Base-by-base conservation (phyloP, 2,797 vertebrate species). In the Sparus aurata region DNA sequence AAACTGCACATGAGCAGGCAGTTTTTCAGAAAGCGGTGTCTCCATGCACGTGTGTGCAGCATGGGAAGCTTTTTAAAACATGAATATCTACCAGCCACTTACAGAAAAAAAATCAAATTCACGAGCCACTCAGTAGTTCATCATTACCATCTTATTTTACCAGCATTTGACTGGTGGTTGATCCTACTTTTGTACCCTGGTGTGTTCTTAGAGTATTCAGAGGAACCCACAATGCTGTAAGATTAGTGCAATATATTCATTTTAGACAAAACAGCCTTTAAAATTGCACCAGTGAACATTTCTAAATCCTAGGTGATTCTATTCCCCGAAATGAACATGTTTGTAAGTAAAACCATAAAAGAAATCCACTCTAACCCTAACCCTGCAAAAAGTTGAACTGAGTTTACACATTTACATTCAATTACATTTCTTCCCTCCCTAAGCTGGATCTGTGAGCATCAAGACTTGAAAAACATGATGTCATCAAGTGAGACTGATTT, bases 401-500 rank as follows among this genome's bases (percentile, higher is more conserved):
- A 57, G 63, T 46, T 25, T 18, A 20, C 15, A 49, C 22, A 50
- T 63, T 58, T 63, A n/a, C 45, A 58, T 53, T 62, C 0, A 58
- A 13, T n/a, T 41, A 1, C 68, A 13, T 59, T 49, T 53, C 55
- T 15, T 34, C 47, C 16, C 13, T 38, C n/a, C 27, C 17, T 61
- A 12, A 70, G 43, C 55, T 45, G 49, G 30, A 30, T 57, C 23
- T 10, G 6, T 25, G 64, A 69, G n/a, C 53, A 20, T 23, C 52
- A 57, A 23, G 41, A 53, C 59, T 77, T 75, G 9, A 27, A 49
- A 55, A 20, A 47, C 20, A 74, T 27, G n/a, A 58, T 61, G n/a
- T 22, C 20, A 69, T 80, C 54, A 53, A 49, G 46, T 60, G 49
- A 75, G 49, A 61, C n/a, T 34, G 18, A 61, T 22, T 46, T 41